A percentile compares a stretch with the other conserved stretches of the same genome.
These are phyloP conservation scores for Trachemys scripta DNA, from an alignment of 2,113 vertebrate genomes.

Conservation along the genomic window DNA sequence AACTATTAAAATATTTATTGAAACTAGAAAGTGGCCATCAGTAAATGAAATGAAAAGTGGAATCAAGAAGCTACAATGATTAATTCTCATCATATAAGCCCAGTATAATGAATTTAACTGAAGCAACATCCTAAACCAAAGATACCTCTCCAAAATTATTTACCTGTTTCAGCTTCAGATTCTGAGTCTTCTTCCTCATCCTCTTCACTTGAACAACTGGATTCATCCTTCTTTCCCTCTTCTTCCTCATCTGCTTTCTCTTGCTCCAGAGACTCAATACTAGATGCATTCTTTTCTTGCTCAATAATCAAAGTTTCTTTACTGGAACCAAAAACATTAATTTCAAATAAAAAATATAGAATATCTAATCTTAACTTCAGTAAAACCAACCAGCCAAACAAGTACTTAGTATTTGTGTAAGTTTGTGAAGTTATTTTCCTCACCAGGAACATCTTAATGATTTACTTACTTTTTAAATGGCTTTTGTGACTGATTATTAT, in stretches of 20 bases:
- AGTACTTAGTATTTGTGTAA: not conserved
- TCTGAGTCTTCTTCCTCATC: slow-evolving; percentile 98
- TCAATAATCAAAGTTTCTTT: slow-evolving; percentile 96
- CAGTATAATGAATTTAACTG: not conserved
- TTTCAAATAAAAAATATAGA: slow-evolving; percentile 40
- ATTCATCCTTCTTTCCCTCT: slow-evolving; percentile 98
- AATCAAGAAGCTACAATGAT: not conserved
- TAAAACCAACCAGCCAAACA: not conserved
- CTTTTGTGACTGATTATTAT: slow-evolving; percentile 96
- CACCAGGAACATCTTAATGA: slow-evolving; percentile 6
- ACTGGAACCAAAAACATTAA: slow-evolving; percentile 73
- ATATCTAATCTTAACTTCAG: not conserved
- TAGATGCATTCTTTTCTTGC: slow-evolving; percentile 90
- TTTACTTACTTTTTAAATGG: slow-evolving; percentile 91
- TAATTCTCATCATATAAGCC: accelerated
- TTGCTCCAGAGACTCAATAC: slow-evolving; percentile 93
- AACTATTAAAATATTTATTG: not conserved
- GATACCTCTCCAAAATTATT: not conserved
- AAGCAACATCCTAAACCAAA: not conserved
- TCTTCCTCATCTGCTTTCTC: slow-evolving; percentile 95
- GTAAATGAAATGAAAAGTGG: not conserved
- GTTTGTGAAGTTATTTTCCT: not conserved
- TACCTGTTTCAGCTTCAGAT: slow-evolving; percentile 97
- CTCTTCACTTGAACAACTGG: slow-evolving; percentile 98
- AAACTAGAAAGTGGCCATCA: not conserved